A percentile compares a stretch with the other conserved stretches of the same genome.
Evolutionary conservation across 2,113 vertebrate genomes (phyloP).

Genomic region (Gasterosteus nipponicus): DNA sequence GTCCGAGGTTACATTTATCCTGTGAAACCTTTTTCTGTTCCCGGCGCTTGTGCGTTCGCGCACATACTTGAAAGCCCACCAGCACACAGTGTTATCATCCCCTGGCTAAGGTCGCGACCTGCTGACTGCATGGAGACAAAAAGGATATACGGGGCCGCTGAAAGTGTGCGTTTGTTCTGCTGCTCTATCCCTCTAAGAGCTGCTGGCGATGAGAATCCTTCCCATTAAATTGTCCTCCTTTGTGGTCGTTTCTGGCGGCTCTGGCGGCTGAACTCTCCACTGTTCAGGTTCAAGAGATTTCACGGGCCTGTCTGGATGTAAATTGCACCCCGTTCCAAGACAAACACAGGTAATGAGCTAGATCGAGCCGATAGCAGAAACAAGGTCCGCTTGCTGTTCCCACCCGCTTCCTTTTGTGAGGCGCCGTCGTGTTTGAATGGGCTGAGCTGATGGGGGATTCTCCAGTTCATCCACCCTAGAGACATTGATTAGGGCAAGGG

Average conservation of each 20-base stretch:
- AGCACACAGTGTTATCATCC: constrained; percentile 15
- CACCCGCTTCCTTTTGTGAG: constrained; percentile 42
- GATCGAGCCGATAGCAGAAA: constrained; percentile 58
- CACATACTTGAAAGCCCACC: constrained; percentile 26
- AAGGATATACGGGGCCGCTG: constrained; percentile 26
- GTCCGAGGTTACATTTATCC: not conserved
- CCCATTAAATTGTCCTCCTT: constrained; percentile 53
- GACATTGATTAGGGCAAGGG: constrained; percentile 47
- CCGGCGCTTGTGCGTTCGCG: not conserved
- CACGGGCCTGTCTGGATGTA: constrained; percentile 62
- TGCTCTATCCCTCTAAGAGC: constrained; percentile 23
- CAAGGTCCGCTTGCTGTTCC: constrained; percentile 30
- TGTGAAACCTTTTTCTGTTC: not conserved
- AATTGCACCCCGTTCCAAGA: constrained; percentile 65
- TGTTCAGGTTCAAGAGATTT: constrained; percentile 68
- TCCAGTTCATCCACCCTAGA: constrained; percentile 56
- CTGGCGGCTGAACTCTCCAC: constrained; percentile 46
- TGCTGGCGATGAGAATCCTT: constrained; percentile 33
- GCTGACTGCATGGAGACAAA: constrained; percentile 35
- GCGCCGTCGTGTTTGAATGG: constrained; percentile 47
- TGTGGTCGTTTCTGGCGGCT: constrained; percentile 54
- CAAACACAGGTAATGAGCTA: constrained; percentile 73
- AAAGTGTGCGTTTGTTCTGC: constrained; percentile 34
- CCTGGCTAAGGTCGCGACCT: constrained; percentile 24
- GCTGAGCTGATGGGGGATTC: constrained; percentile 45